Percentiles rank a stretch among this genome's conserved stretches.
phyloP scores from a whole-genome alignment of 35 echinoderm and acorn worm species.

The Anneissia japonica region DNA sequence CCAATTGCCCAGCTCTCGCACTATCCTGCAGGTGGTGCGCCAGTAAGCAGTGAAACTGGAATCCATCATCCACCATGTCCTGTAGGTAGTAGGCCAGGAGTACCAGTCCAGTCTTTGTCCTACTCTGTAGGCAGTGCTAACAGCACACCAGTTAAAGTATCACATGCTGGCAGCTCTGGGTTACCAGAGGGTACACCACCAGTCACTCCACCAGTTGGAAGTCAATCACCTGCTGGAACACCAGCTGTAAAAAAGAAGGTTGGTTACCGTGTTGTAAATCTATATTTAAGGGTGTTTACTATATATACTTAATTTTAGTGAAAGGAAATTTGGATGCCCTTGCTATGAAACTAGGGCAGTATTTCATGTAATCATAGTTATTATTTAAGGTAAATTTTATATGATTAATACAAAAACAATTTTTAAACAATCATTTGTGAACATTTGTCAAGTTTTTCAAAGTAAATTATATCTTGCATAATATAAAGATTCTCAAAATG shows the following conservation, averaged over 20 bases:
- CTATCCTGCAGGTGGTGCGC: not conserved
- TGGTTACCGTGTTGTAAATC: not conserved
- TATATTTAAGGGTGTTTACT: too few species aligned
- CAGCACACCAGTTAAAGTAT: not conserved
- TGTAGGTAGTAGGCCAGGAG: not conserved
- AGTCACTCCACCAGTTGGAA: not conserved
- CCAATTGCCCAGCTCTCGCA: not conserved
- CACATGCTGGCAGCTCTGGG: not conserved
- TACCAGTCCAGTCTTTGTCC: not conserved
- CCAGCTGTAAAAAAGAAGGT: constrained; percentile 48
- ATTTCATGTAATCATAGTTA: too few species aligned
- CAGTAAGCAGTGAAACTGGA: too few species aligned
- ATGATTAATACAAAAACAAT: too few species aligned
- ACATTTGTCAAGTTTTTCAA: too few species aligned
- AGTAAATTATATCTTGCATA: too few species aligned
- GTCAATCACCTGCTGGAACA: not conserved
- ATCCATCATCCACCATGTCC: not conserved
- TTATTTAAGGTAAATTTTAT: too few species aligned
- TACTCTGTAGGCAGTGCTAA: not conserved
- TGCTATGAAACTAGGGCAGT: too few species aligned
- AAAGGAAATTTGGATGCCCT: too few species aligned
- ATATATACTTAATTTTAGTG: too few species aligned
- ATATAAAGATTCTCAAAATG: too few species aligned
- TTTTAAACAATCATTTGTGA: too few species aligned
- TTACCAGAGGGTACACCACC: not conserved